These are phyloP conservation scores for Cottoperca gobio DNA, from an alignment of 2,797 vertebrate genomes.

Conservation along the genomic window DNA sequence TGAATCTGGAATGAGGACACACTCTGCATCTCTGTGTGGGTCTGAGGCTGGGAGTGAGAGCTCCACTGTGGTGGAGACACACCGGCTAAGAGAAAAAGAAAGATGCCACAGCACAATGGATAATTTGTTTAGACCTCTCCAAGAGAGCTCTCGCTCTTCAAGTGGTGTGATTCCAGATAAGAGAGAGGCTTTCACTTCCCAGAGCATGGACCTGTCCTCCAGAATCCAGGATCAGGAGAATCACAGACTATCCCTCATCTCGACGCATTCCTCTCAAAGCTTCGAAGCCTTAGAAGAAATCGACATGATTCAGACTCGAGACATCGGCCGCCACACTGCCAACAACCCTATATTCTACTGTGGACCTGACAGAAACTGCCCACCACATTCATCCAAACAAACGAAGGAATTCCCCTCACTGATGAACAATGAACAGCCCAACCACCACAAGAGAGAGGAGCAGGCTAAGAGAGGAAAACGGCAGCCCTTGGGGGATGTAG, in stretches of 20 bases:
- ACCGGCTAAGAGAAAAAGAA: slow-evolving; percentile 65
- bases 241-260: slow-evolving; percentile 34
- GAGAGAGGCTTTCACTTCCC: slow-evolving; percentile 44
- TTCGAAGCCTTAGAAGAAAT: slow-evolving; percentile 67
- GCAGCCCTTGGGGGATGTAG: slow-evolving; percentile 66
- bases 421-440: slow-evolving; percentile 51
- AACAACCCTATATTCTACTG: slow-evolving; percentile 80
- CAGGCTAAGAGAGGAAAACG: slow-evolving; percentile 63
- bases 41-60: slow-evolving; percentile 63
- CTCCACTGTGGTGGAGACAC: slow-evolving; percentile 55
- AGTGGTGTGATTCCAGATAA: slow-evolving; percentile 62
- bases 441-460: slow-evolving; percentile 62
- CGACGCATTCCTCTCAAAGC: slow-evolving; percentile 53
- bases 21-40: slow-evolving; percentile 65
- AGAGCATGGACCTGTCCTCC: slow-evolving; percentile 44
- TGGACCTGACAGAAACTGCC: slow-evolving; percentile 76
- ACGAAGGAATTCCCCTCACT: slow-evolving; percentile 41
- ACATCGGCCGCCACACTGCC: slow-evolving; percentile 63
- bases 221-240: slow-evolving; percentile 67
- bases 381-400: slow-evolving; percentile 26
- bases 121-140: slow-evolving; percentile 69
- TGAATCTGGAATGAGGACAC: slow-evolving; percentile 61
- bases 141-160: slow-evolving; percentile 57
- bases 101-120: slow-evolving; percentile 79
- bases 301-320: slow-evolving; percentile 69